Evolutionary conservation across 2,888 invertebrate species (phyloP).

Genomic region (Steinernema scapterisci): DNA sequence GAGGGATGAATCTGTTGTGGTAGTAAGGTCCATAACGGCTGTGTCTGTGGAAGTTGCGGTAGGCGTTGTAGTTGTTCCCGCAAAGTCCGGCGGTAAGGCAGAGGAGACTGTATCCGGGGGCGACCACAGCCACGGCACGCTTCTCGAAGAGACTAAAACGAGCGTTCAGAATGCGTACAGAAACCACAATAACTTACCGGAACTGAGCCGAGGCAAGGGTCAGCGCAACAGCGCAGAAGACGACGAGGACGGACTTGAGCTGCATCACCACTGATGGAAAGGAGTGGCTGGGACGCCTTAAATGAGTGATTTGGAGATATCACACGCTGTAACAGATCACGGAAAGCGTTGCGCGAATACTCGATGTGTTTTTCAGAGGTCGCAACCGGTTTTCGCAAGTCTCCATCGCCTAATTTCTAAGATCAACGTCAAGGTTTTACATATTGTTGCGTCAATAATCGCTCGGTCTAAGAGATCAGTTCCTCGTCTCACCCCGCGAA

Average conservation of each 20-base stretch:
- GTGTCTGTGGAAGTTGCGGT: background rate
- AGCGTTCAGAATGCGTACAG: background rate
- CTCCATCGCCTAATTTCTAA: background rate
- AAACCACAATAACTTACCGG: background rate
- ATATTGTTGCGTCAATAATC: conserved; percentile 3
- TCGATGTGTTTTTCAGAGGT: conserved; percentile 12
- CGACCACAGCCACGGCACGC: background rate
- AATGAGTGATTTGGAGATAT: background rate
- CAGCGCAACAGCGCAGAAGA: conserved; percentile 20
- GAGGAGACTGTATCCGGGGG: background rate
- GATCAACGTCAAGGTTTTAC: conserved; percentile 9
- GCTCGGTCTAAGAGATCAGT: background rate
- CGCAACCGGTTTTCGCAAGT: conserved; percentile 21
- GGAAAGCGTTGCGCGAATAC: background rate
- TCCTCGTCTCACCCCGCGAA: conserved; percentile 6
- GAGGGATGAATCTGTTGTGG: conserved; percentile 14
- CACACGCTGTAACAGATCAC: conserved; percentile 1
- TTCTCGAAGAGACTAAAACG: background rate
- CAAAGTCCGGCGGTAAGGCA: background rate
- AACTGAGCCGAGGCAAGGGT: conserved; percentile 2
- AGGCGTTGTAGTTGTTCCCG: conserved; percentile 7
- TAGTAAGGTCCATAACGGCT: conserved; percentile 18
- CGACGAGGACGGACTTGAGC: conserved; percentile 22
- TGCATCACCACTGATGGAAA: conserved; percentile 17
- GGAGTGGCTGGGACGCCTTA: background rate